A percentile compares a stretch with the other conserved stretches of the same genome.
Evolutionary conservation across 2,888 invertebrate species (phyloP).

Genomic region (Machimus atricapillus): DNA sequence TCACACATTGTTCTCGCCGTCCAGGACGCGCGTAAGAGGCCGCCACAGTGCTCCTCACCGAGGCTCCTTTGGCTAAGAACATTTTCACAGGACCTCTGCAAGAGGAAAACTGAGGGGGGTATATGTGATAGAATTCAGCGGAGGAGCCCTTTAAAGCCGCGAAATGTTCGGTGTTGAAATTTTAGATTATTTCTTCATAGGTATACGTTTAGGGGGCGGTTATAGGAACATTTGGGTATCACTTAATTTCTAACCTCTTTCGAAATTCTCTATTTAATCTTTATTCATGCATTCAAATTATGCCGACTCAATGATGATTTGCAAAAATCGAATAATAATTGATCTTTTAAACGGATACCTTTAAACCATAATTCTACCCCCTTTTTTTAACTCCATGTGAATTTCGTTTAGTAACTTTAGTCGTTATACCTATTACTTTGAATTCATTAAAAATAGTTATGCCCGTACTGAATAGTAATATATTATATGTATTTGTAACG

Average conservation of each 20-base stretch:
- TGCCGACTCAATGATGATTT: too few species aligned
- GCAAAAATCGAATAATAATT: too few species aligned
- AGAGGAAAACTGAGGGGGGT: background rate
- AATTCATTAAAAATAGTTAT: too few species aligned
- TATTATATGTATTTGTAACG: too few species aligned
- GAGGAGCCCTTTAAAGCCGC: background rate
- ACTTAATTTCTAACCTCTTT: background rate
- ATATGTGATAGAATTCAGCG: background rate
- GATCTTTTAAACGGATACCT: too few species aligned
- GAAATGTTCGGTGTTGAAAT: background rate
- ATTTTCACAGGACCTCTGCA: background rate
- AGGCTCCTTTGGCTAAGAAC: background rate
- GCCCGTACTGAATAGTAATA: too few species aligned
- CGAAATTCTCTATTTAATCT: background rate
- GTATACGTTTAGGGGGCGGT: background rate
- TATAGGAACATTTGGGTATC: background rate
- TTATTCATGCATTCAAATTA: too few species aligned
- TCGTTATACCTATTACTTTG: too few species aligned
- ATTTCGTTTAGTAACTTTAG: too few species aligned
- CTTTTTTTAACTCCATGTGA: too few species aligned
- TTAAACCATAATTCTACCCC: too few species aligned
- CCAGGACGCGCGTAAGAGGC: constrained; percentile 17
- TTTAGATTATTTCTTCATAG: background rate
- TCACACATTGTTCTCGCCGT: constrained; percentile 46
- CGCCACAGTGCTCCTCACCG: background rate